These are phyloP conservation scores for Amblyraja radiata DNA, from an alignment of 2,797 vertebrate species.

Conservation along the genomic window DNA sequence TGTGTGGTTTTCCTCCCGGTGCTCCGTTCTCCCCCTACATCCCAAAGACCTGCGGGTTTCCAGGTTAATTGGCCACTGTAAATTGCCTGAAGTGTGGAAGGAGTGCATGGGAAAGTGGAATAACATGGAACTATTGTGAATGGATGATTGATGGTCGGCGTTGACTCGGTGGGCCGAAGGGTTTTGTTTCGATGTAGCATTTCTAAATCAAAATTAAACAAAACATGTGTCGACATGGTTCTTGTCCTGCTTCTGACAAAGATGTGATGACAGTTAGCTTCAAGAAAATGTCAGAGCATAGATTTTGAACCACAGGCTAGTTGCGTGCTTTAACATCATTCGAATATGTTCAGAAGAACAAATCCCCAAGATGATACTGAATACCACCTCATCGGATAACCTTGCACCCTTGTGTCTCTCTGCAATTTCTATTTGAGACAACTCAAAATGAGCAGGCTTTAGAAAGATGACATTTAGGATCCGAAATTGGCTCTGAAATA, in stretches of 20 bases:
- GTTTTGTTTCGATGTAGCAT: no score
- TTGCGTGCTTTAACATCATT: not conserved
- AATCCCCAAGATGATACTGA: not conserved
- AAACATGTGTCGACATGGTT: not conserved
- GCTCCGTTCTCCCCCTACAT: no score
- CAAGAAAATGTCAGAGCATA: not conserved
- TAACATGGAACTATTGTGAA: no score
- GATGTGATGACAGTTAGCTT: not conserved
- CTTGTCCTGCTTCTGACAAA: not conserved
- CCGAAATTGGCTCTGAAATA: not conserved
- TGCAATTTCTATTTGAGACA: not conserved
- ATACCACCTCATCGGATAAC: not conserved
- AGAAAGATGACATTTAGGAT: not conserved
- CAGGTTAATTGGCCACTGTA: no score
- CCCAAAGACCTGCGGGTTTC: no score
- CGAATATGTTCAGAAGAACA: not conserved
- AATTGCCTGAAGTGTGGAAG: no score
- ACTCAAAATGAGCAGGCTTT: not conserved
- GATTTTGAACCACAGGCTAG: not conserved
- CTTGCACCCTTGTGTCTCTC: not conserved
- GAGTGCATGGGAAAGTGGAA: no score
- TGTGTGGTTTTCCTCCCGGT: no score
- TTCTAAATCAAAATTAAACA: no score
- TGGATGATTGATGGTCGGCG: no score
- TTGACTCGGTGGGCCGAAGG: no score